Conservation (phyloP, 2,888 invertebrate species). For the Sarcophaga subvicina region DNA sequence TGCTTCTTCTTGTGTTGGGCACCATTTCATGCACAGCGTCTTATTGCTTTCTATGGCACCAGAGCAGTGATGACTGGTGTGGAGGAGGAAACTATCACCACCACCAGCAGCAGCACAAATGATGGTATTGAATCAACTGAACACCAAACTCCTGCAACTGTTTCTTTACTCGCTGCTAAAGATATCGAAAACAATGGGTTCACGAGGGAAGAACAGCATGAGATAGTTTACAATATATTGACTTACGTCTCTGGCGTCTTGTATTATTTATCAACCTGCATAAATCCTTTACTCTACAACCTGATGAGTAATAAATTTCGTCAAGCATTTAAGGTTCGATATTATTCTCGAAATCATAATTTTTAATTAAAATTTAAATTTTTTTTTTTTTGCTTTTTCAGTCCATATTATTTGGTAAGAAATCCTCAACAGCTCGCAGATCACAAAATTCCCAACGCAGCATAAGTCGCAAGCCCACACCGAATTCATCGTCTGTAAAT, state of each 20-base stretch:
- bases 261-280: slow-evolving; percentile 95
- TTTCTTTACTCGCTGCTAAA: slow-evolving; percentile 47
- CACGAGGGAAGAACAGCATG: not conserved
- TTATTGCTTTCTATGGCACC: slow-evolving; percentile 85
- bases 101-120: not conserved
- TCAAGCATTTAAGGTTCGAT: slow-evolving; percentile 92
- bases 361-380: not conserved
- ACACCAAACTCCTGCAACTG: not conserved
- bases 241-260: slow-evolving; percentile 92
- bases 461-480: slow-evolving; percentile 73
- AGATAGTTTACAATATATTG: slow-evolving; percentile 80
- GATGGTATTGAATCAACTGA: not conserved
- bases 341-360: not conserved
- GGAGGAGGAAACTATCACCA: not conserved
- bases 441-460: slow-evolving; percentile 74
- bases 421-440: slow-evolving; percentile 80
- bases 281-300: slow-evolving; percentile 96
- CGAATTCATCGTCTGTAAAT: slow-evolving; percentile 81
- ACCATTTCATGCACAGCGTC: slow-evolving; percentile 95
- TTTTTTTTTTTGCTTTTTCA: slow-evolving; percentile 74
- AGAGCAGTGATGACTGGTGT: slow-evolving; percentile 70
- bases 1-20: slow-evolving; percentile 96
- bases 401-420: slow-evolving; percentile 77
- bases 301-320: slow-evolving; percentile 97
- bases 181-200: not conserved